Evolutionary conservation across 2,113 vertebrate genomes (phyloP).

Genomic region (Columba livia): DNA sequence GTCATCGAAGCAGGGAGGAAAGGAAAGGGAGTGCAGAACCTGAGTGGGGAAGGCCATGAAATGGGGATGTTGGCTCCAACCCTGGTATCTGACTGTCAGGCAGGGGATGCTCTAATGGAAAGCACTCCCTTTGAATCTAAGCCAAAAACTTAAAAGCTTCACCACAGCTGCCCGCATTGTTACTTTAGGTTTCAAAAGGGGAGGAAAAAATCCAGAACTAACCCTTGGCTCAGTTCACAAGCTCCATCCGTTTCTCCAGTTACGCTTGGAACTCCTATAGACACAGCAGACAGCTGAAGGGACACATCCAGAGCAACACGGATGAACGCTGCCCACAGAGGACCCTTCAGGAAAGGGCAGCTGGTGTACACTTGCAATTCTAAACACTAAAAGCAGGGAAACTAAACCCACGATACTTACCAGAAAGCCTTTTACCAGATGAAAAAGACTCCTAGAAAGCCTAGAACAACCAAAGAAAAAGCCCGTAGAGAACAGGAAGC

Average conservation of each 20-base stretch:
- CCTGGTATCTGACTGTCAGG: not conserved
- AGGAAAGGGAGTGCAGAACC: not conserved
- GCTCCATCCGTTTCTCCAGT: not conserved
- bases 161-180: conserved; percentile 8
- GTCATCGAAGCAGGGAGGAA: not conserved
- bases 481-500: not conserved
- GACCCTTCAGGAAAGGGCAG: not conserved
- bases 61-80: conserved; percentile 25
- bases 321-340: not conserved
- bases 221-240: not conserved
- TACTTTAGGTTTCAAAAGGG: not conserved
- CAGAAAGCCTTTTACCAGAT: not conserved
- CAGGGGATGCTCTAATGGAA: conserved; percentile 15
- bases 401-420: not conserved
- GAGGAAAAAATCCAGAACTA: not conserved
- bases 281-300: not conserved
- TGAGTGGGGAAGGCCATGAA: not conserved
- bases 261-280: not conserved
- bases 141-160: conserved; percentile 47
- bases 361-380: not conserved
- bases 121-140: not conserved
- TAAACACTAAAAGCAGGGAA: not conserved
- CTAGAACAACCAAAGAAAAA: not conserved
- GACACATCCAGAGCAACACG: not conserved
- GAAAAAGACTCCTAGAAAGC: not conserved